phyloP scores from a whole-genome alignment of 2,113 vertebrate genomes.

The Hystrix brachyura region DNA sequence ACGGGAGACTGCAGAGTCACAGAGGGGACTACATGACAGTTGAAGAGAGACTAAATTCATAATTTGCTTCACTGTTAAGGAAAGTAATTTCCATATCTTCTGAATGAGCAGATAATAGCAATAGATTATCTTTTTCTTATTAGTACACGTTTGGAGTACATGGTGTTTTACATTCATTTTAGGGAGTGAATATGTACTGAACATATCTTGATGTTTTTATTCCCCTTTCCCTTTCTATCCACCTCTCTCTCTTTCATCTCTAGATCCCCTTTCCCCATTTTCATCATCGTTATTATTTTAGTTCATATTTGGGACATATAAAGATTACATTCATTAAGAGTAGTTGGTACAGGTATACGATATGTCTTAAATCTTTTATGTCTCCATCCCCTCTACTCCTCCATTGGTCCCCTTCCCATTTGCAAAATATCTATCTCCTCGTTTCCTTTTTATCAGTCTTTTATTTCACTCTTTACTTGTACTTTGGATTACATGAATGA shows the following conservation, averaged over 20 bases:
- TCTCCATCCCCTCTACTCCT: background rate
- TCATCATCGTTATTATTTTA: background rate
- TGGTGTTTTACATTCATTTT: background rate
- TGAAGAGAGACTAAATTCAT: background rate
- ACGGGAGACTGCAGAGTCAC: background rate
- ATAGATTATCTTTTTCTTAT: background rate
- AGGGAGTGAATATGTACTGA: background rate
- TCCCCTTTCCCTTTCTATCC: background rate
- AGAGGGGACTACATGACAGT: background rate
- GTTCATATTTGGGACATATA: background rate
- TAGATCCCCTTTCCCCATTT: background rate
- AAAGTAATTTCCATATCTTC: slow-evolving; percentile 32
- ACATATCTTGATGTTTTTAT: background rate
- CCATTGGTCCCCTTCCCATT: background rate
- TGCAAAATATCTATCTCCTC: background rate
- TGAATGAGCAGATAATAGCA: background rate
- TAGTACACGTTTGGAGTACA: background rate
- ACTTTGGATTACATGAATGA: background rate
- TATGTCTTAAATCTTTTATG: background rate
- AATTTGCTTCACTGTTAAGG: background rate
- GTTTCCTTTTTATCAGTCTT: background rate
- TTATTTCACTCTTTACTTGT: background rate
- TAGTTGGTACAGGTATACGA: background rate
- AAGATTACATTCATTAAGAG: background rate
- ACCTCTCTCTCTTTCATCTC: background rate